Percentiles rank a stretch among this genome's conserved stretches.
These are phyloP conservation scores for Blennius ocellaris DNA, from an alignment of 2,113 vertebrate genomes.

Conservation along the genomic window DNA sequence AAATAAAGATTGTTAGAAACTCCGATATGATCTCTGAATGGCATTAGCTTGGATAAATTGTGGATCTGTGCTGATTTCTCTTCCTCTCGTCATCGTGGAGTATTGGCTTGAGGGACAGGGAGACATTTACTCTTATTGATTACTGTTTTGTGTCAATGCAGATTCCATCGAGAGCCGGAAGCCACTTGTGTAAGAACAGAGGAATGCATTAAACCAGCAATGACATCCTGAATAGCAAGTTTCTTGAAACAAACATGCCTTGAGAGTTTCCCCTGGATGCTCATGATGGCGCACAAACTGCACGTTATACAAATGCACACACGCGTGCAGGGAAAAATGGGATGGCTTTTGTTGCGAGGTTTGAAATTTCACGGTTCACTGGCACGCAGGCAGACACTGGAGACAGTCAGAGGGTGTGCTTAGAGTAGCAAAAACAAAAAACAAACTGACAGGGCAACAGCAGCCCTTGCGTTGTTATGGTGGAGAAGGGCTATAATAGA, in stretches of 20 bases:
- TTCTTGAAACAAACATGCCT: constrained; percentile 40
- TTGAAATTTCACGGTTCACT: constrained; percentile 44
- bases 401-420: constrained; percentile 32
- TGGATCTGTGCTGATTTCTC: constrained; percentile 10
- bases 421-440: constrained; percentile 33
- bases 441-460: constrained; percentile 32
- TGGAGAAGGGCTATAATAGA: constrained; percentile 8
- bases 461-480: constrained; percentile 33
- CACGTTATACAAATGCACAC: constrained; percentile 11
- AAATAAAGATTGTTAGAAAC: constrained; percentile 28
- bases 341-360: constrained; percentile 27
- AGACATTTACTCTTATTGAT: constrained; percentile 21
- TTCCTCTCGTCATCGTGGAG: constrained; percentile 4
- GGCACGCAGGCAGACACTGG: constrained; percentile 27
- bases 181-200: constrained; percentile 26
- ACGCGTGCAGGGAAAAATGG: constrained; percentile 17
- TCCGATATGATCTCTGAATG: not conserved
- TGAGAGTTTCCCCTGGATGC: constrained; percentile 22
- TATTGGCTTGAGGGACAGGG: not conserved
- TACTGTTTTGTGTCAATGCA: constrained; percentile 18
- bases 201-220: constrained; percentile 37
- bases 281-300: constrained; percentile 7
- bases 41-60: not conserved
- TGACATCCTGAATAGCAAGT: constrained; percentile 61
- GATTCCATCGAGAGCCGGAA: constrained; percentile 20